Percentiles rank a stretch among this genome's conserved stretches.
phyloP scores from a whole-genome alignment of 2,797 vertebrate genomes.

The Limnodromus scolopaceus region DNA sequence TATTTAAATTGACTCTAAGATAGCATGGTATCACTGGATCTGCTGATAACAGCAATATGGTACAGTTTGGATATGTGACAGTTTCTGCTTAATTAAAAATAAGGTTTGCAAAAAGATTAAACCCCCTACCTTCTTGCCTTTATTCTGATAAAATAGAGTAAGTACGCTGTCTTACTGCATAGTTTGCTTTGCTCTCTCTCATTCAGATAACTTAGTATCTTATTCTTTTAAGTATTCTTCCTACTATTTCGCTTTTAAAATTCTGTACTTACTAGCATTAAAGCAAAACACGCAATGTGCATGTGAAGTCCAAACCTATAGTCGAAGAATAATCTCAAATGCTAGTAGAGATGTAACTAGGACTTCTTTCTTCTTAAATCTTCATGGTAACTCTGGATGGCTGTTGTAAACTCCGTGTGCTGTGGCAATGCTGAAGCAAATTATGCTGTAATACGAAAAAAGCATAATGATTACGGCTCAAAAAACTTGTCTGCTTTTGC shows the following conservation, averaged over 20 bases:
- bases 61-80: neutral
- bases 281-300: neutral
- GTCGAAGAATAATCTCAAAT: neutral
- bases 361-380: neutral
- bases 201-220: neutral
- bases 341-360: neutral
- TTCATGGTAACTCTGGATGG: fast-evolving
- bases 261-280: neutral
- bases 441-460: neutral
- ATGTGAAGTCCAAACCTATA: neutral
- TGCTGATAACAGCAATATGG: neutral
- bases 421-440: too few relatives aligned
- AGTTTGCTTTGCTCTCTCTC: neutral
- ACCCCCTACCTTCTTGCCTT: neutral
- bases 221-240: neutral
- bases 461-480: neutral
- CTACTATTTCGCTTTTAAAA: neutral
- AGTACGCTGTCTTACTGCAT: neutral
- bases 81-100: neutral
- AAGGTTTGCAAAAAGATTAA: neutral
- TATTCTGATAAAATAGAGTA: neutral
- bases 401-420: neutral
- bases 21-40: neutral
- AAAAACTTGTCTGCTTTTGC: neutral
- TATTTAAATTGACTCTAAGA: neutral